These are phyloP conservation scores for Anthophora plumipes DNA, from an alignment of 2,888 invertebrate genomes.

Conservation along the genomic window DNA sequence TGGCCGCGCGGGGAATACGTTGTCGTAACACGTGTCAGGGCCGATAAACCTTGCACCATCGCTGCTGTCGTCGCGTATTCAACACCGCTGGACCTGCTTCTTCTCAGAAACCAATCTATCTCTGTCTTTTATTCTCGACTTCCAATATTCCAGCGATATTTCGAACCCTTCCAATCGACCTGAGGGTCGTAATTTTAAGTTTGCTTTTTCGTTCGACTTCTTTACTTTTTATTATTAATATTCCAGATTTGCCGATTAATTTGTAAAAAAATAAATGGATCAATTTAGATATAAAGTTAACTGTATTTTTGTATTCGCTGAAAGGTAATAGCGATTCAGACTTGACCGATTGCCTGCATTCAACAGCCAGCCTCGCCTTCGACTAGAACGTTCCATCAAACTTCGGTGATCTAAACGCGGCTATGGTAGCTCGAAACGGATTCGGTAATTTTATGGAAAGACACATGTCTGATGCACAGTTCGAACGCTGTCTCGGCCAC, in stretches of 20 bases:
- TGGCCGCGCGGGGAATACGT: conserved; percentile 11
- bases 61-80: conserved; percentile 13
- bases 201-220: no score
- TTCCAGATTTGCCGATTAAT: no score
- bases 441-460: not conserved
- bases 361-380: no score
- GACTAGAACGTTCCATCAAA: not conserved
- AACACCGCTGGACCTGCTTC: conserved; percentile 12
- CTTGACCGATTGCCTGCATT: no score
- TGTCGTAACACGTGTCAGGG: conserved; percentile 52
- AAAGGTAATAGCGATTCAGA: no score
- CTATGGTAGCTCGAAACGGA: not conserved
- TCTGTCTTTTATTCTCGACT: conserved; percentile 37
- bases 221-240: not conserved
- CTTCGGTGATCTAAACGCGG: not conserved
- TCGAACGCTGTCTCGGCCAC: not conserved
- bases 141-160: conserved; percentile 7
- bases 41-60: conserved; percentile 56
- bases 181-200: no score
- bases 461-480: conserved; percentile 3
- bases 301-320: no score
- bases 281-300: no score
- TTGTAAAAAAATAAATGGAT: no score
- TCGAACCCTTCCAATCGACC: not conserved
- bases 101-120: conserved; percentile 9